Conservation (phyloP, 2,797 vertebrate genomes). For the Acanthiza pusilla region DNA sequence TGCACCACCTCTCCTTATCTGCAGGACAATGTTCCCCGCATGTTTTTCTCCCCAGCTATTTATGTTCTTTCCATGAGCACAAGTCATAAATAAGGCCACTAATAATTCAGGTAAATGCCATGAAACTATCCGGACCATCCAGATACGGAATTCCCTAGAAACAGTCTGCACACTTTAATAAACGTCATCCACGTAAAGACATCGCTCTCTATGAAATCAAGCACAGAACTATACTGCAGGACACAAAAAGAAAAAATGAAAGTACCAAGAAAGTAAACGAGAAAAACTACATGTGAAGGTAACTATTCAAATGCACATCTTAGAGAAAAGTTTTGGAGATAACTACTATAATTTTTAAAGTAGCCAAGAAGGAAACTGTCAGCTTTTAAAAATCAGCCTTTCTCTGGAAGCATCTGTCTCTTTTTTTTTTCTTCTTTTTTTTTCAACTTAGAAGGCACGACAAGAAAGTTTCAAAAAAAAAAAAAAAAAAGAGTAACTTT, state of each 20-base stretch:
- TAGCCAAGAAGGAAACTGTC: neutral
- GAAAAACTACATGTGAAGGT: neutral
- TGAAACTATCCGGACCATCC: neutral
- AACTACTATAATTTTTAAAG: neutral
- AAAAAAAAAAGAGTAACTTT: neutral
- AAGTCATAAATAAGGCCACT: neutral
- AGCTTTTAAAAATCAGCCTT: neutral
- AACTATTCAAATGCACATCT: neutral
- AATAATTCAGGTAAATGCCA: neutral
- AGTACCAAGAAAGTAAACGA: neutral
- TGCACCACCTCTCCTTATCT: neutral
- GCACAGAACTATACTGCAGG: neutral
- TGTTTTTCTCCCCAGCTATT: neutral
- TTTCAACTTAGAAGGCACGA: neutral
- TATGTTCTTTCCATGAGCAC: neutral
- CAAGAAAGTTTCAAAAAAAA: neutral
- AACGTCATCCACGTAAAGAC: neutral
- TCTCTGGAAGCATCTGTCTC: neutral
- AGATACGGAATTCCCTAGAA: neutral
- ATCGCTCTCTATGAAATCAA: neutral
- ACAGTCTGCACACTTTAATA: neutral
- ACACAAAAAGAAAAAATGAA: neutral
- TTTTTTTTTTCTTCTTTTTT: neutral
- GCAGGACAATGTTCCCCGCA: neutral
- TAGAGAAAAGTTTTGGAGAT: neutral